These are phyloP conservation scores for Anorthoa munda DNA, from an alignment of 2,888 invertebrate genomes.

Conservation along the genomic window DNA sequence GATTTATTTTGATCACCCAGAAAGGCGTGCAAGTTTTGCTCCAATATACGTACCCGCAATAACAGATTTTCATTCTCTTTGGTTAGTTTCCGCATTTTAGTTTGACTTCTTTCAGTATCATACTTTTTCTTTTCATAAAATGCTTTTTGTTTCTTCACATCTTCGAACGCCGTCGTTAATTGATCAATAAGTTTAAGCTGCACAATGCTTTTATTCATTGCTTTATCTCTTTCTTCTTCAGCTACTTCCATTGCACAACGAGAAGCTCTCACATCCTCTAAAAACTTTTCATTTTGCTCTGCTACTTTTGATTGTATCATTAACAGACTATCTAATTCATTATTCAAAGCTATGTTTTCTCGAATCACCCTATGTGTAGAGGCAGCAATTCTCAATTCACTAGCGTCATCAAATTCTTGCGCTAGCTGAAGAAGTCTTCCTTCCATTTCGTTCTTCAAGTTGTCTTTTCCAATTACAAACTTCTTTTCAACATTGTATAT, in stretches of 20 bases:
- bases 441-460: slow-evolving; percentile 97
- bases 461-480: slow-evolving; percentile 95
- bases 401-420: slow-evolving; percentile 96
- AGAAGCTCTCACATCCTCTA: slow-evolving; percentile 90
- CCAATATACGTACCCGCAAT: slow-evolving; percentile 87
- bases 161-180: slow-evolving; percentile 91
- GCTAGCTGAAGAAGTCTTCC: slow-evolving; percentile 94
- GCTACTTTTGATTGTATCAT: slow-evolving; percentile 92
- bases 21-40: slow-evolving; percentile 91
- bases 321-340: slow-evolving; percentile 93
- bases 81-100: slow-evolving; percentile 80
- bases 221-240: slow-evolving; percentile 92
- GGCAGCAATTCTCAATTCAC: slow-evolving; percentile 96
- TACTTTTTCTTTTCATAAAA: slow-evolving; percentile 82
- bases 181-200: slow-evolving; percentile 93
- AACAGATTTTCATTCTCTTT: slow-evolving; percentile 85
- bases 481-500: slow-evolving; percentile 95
- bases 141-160: slow-evolving; percentile 87
- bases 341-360: slow-evolving; percentile 96
- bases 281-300: slow-evolving; percentile 91
- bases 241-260: slow-evolving; percentile 90
- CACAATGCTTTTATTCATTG: slow-evolving; percentile 91
- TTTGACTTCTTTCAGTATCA: slow-evolving; percentile 82
- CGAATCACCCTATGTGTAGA: slow-evolving; percentile 96
- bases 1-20: slow-evolving; percentile 87